Conservation (phyloP, 2,113 vertebrate species). For the Macrotus californicus region DNA sequence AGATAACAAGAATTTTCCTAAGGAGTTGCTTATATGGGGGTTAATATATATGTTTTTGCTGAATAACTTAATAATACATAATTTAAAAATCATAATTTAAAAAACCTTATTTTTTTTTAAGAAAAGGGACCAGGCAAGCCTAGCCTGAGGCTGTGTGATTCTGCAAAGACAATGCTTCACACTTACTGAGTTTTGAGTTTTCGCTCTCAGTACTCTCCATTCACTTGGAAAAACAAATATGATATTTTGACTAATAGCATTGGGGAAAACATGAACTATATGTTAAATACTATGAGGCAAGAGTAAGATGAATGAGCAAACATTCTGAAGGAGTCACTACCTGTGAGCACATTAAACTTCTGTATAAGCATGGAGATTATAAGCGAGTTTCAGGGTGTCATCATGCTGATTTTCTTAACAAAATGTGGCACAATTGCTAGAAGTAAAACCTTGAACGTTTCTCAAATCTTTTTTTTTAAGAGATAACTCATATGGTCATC, state of each 20-base stretch:
- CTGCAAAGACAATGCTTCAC: neutral
- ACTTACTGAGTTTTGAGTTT: neutral
- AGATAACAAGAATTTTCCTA: neutral
- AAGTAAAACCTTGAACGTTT: neutral
- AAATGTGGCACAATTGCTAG: neutral
- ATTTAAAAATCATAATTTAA: neutral
- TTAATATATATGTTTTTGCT: neutral
- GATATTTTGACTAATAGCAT: neutral
- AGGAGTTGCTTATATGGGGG: neutral
- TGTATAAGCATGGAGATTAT: neutral
- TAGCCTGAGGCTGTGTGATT: neutral
- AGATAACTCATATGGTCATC: neutral
- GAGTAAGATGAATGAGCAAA: conserved; percentile 2
- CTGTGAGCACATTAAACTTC: neutral
- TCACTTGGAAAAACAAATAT: neutral
- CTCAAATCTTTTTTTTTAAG: neutral
- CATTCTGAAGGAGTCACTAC: neutral
- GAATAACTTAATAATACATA: neutral
- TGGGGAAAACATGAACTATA: neutral
- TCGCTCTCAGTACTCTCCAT: neutral
- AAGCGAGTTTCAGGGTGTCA: neutral
- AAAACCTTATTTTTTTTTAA: neutral
- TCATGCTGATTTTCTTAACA: conserved; percentile 20
- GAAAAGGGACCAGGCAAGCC: neutral
- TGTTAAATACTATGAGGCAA: neutral